Percentiles rank a stretch among this genome's conserved stretches.
These are phyloP conservation scores for Bacillus rossius DNA, from an alignment of 1,140 invertebrate species.

Conservation along the genomic window DNA sequence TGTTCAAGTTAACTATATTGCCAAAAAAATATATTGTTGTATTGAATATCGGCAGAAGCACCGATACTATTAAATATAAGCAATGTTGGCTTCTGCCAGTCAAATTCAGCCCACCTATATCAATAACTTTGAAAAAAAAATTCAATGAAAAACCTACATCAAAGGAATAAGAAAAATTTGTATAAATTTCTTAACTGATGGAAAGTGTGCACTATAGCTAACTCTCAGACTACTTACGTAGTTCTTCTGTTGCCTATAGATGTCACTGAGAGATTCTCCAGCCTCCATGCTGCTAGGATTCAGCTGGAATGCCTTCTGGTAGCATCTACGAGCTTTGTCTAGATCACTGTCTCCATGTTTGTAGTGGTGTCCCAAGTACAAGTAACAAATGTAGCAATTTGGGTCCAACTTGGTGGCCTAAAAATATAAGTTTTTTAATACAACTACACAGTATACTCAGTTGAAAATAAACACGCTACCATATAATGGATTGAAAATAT, in stretches of 20 bases:
- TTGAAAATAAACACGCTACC: too few species aligned
- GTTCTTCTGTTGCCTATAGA: slow-evolving; percentile 61
- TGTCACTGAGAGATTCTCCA: slow-evolving; percentile 66
- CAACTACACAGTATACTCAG: not conserved
- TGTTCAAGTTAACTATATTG: too few species aligned
- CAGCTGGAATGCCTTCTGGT: slow-evolving; percentile 72
- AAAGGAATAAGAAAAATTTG: too few species aligned
- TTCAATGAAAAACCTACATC: too few species aligned
- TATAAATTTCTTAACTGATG: too few species aligned
- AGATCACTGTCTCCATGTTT: slow-evolving; percentile 49
- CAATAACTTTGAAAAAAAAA: too few species aligned
- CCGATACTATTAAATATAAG: too few species aligned
- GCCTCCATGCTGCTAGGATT: slow-evolving; percentile 58
- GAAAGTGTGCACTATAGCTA: not conserved
- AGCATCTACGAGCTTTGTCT: slow-evolving; percentile 70
- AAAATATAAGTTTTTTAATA: slow-evolving; percentile 13
- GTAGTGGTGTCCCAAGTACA: slow-evolving; percentile 74
- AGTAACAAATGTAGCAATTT: slow-evolving; percentile 63
- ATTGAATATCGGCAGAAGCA: too few species aligned
- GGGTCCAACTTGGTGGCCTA: slow-evolving; percentile 65
- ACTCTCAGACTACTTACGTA: slow-evolving; percentile 42
- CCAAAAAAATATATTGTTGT: too few species aligned
- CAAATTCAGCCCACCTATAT: too few species aligned
- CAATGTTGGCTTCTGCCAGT: too few species aligned
- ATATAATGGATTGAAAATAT: too few species aligned